Conservation (phyloP, 2,888 invertebrate species). For the Ctenicera cuprea region DNA sequence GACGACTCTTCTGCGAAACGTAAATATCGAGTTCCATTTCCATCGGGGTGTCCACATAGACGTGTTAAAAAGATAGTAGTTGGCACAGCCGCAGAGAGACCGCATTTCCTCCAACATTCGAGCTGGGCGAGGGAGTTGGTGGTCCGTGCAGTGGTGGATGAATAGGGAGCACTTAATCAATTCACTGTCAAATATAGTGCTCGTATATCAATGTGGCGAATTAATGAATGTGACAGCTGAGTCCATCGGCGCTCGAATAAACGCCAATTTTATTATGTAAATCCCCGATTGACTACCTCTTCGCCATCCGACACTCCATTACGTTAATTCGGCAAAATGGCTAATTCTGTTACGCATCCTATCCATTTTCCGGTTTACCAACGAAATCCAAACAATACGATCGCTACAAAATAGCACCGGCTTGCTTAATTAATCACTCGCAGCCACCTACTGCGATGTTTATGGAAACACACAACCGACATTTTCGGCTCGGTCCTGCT, state of each 20-base stretch:
- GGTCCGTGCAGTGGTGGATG: slow-evolving; percentile 29
- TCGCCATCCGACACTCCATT: slow-evolving; percentile 50
- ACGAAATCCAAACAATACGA: slow-evolving; percentile 32
- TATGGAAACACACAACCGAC: slow-evolving; percentile 18
- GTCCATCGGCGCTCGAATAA: slow-evolving; percentile 61
- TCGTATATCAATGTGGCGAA: slow-evolving; percentile 67
- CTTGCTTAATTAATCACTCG: slow-evolving; percentile 23
- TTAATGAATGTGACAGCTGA: slow-evolving; percentile 66
- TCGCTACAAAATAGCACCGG: slow-evolving; percentile 25
- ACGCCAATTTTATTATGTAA: slow-evolving; percentile 64
- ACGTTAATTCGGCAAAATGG: slow-evolving; percentile 50
- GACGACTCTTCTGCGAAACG: not conserved
- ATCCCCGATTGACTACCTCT: slow-evolving; percentile 59
- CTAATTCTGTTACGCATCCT: slow-evolving; percentile 38
- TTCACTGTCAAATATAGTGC: slow-evolving; percentile 67
- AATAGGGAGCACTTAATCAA: slow-evolving; percentile 65
- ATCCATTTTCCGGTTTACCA: slow-evolving; percentile 32
- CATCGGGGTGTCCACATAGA: not conserved
- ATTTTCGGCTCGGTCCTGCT: not conserved
- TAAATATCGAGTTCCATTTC: slow-evolving; percentile 1
- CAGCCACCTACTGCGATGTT: slow-evolving; percentile 2
- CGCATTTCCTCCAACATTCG: not conserved
- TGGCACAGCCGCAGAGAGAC: not conserved
- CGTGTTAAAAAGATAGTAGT: slow-evolving; percentile 20
- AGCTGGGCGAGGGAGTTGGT: not conserved